These are phyloP conservation scores for Drosophila subquinaria DNA, from an alignment of 2,888 invertebrate genomes.

Conservation along the genomic window DNA sequence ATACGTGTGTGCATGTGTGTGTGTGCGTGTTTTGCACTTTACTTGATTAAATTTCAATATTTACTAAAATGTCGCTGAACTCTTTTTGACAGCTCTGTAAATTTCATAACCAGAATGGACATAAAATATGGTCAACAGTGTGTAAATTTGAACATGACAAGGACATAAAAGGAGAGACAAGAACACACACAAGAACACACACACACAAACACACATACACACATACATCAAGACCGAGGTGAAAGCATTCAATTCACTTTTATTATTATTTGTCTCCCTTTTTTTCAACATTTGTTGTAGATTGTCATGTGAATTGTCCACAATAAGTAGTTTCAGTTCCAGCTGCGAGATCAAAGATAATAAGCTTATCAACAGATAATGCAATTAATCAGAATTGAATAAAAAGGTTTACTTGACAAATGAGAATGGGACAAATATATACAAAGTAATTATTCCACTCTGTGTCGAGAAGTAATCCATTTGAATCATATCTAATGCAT, in stretches of 20 bases:
- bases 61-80: constrained; percentile 82
- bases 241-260: constrained; percentile 26
- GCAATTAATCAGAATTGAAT: constrained; percentile 24
- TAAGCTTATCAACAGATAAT: constrained; percentile 20
- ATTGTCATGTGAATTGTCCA: constrained; percentile 47
- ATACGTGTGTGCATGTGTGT: constrained; percentile 16
- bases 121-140: constrained; percentile 80
- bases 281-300: constrained; percentile 43
- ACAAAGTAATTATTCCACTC: background rate
- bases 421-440: background rate
- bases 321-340: constrained; percentile 10
- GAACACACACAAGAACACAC: constrained; percentile 16
- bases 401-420: background rate
- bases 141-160: constrained; percentile 74
- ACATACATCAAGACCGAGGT: background rate
- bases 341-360: constrained; percentile 20
- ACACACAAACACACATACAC: background rate
- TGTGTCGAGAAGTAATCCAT: background rate
- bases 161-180: constrained; percentile 57
- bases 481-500: background rate
- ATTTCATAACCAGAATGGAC: constrained; percentile 80
- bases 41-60: constrained; percentile 83
- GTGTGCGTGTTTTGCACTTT: constrained; percentile 74
- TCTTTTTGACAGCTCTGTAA: constrained; percentile 82
- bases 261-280: background rate